Percentiles rank a stretch among this genome's conserved stretches.
Conservation (phyloP, 2,113 vertebrate species). For the Myodes glareolus region DNA sequence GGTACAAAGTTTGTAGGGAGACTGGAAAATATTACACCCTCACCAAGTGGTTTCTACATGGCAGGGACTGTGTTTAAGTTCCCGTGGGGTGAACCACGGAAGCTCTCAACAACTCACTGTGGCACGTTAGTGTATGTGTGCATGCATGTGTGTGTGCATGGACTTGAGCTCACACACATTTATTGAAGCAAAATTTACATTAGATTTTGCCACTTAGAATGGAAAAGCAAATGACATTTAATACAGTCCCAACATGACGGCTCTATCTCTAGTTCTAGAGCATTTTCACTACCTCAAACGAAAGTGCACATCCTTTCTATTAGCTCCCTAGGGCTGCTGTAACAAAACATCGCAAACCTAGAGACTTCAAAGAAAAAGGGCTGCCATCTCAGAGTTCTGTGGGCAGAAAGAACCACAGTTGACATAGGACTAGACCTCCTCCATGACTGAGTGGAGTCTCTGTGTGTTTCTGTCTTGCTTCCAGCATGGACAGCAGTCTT, state of each 20-base stretch:
- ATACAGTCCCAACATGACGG: not conserved
- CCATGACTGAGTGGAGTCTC: not conserved
- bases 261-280: not conserved
- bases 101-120: not conserved
- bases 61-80: not conserved
- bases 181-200: not conserved
- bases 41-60: not conserved
- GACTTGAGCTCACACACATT: not conserved
- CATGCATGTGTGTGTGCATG: not conserved
- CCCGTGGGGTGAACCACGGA: not conserved
- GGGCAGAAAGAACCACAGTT: too few relatives aligned
- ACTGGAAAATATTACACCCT: not conserved
- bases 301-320: not conserved
- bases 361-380: not conserved
- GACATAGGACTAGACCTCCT: fast-evolving
- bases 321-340: not conserved
- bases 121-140: not conserved
- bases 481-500: not conserved
- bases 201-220: not conserved
- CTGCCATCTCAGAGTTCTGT: not conserved
- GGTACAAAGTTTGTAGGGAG: not conserved
- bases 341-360: not conserved
- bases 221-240: not conserved
- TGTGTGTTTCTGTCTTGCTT: not conserved
- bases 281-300: not conserved